Evolutionary conservation across 1,140 invertebrate species (phyloP).

Genomic region (Drosophila melanogaster): Release_6_plus_ISO1_MT NT_033777.3:14189001-14189500

Average conservation of each 20-base stretch:
- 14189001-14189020: slow-evolving; percentile 24
- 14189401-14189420: slow-evolving; percentile 43
- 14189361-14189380: slow-evolving; percentile 14
- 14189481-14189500: slow-evolving; percentile 41
- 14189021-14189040: slow-evolving; percentile 7
- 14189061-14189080: neutral
- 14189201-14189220: neutral
- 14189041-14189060: neutral
- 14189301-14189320: slow-evolving; percentile 23
- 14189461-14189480: slow-evolving; percentile 50
- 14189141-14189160: neutral
- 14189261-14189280: neutral
- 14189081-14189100: no score
- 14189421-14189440: slow-evolving; percentile 4
- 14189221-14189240: neutral
- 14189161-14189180: neutral
- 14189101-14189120: neutral
- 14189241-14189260: neutral
- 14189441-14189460: slow-evolving; percentile 22
- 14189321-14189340: slow-evolving; percentile 31
- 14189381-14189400: slow-evolving; percentile 31
- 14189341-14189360: slow-evolving; percentile 18
- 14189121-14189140: neutral
- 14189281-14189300: slow-evolving; percentile 19
- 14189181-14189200: neutral